Percentiles rank a stretch among this genome's conserved stretches.
These are phyloP conservation scores for Pluvianellus socialis DNA, from an alignment of 2,113 vertebrate genomes.

Conservation along the genomic window DNA sequence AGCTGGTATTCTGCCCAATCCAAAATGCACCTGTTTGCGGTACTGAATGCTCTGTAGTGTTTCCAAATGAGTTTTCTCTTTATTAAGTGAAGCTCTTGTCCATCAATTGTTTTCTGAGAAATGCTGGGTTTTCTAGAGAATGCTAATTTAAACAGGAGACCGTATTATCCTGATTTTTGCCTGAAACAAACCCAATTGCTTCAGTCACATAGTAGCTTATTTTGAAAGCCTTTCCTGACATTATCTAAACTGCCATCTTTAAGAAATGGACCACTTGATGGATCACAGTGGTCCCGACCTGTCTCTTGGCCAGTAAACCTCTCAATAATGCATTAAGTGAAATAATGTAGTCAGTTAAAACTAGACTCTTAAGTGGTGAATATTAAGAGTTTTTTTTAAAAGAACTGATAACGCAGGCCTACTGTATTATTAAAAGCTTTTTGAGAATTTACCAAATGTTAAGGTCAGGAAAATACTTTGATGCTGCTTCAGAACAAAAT, in stretches of 20 bases:
- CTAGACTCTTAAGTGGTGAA: background rate
- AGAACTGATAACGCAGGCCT: background rate
- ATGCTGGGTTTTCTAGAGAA: background rate
- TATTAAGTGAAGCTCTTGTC: background rate
- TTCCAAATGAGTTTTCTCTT: background rate
- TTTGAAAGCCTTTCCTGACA: background rate
- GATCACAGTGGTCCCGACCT: background rate
- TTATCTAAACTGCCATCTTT: background rate
- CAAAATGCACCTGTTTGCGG: rapidly evolving
- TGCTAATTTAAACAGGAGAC: background rate
- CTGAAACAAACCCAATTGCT: background rate
- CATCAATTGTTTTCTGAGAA: background rate
- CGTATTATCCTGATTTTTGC: background rate
- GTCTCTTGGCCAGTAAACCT: background rate
- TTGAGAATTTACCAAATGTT: background rate
- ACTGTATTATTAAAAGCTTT: background rate
- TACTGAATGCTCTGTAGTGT: background rate
- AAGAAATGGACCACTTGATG: background rate
- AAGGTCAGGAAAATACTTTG: background rate
- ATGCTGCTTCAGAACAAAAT: background rate
- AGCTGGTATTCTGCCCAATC: background rate
- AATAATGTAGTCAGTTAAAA: background rate
- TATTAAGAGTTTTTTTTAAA: background rate
- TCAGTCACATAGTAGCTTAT: background rate
- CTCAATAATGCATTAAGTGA: background rate